Percentiles rank a stretch among this genome's conserved stretches.
Conservation (phyloP, 35 echinoderm and acorn worm species). For the Apostichopus japonicus region DNA sequence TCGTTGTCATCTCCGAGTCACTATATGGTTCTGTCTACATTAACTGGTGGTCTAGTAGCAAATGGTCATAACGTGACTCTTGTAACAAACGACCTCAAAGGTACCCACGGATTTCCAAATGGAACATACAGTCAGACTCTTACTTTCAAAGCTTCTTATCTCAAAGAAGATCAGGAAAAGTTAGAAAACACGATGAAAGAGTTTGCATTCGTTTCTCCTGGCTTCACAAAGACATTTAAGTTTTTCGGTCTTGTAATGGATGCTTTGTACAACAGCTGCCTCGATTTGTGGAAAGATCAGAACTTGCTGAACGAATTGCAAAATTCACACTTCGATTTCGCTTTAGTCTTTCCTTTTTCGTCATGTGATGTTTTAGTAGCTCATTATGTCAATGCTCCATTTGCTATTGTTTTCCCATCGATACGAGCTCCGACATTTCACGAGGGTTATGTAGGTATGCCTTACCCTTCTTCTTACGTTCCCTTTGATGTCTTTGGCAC, state of each 20-base stretch:
- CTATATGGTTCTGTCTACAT: not conserved
- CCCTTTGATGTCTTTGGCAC: not conserved
- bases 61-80: slow-evolving; percentile 37
- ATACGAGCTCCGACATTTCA: not conserved
- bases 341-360: slow-evolving; percentile 14
- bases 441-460: slow-evolving; percentile 30
- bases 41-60: not conserved
- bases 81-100: slow-evolving; percentile 5
- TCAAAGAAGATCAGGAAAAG: not conserved
- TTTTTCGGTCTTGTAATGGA: not conserved
- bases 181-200: not conserved
- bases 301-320: not conserved
- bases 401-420: slow-evolving; percentile 3
- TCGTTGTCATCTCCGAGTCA: slow-evolving; percentile 1
- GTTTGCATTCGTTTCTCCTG: not conserved
- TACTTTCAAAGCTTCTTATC: slow-evolving; percentile 6
- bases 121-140: not conserved
- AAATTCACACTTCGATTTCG: not conserved
- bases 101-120: slow-evolving; percentile 1
- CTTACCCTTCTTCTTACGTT: slow-evolving; percentile 29
- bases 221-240: not conserved
- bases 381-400: slow-evolving; percentile 5
- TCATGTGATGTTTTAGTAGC: slow-evolving; percentile 30
- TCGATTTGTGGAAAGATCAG: slow-evolving; percentile 14
- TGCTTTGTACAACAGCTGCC: not conserved